Evolutionary conservation across 2,888 invertebrate genomes (phyloP), one percentile per base, ranked within the genome.

Genomic region (Melikaiella ostensackeni): DNA sequence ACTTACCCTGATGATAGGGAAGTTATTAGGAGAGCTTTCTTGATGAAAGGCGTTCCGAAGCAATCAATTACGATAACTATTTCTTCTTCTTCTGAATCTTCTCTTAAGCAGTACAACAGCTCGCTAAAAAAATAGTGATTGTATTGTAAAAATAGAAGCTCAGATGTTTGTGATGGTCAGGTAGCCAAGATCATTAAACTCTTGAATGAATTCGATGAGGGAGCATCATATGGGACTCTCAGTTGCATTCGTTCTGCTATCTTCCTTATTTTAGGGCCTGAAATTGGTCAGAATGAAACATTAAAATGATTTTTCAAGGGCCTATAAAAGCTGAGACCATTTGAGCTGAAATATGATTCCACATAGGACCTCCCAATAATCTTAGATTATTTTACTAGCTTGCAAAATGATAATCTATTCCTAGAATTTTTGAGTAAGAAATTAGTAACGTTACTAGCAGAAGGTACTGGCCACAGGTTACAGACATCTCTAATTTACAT

Each of bases 221-320:
- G 19, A 19, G 46, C 46, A 19, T 46, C 46, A 5, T 46, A 19
- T 46, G 19, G 46, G 6, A 46, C 46, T 46, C 46, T 38, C 2
- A 13, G 13, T 38, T 38, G 13, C 38, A 38, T 11, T 38, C 2
- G 7, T 13, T 38, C 38, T 2, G 11, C 11, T 38, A 38, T 13
- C 11, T 38, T 2, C 3, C 38, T 38, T 13, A 38, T 38, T 38
- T 38, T 13, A 38, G 13, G 0, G 3, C 38, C 46, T 46, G 0
- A 19, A 19, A 19, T 6, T 5, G 46, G 46, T 46, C 38, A 38
- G 2, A 38, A 38, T 38, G 6, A 61, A 1, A 38, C 35, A 1
- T 55, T 81, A 13, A 76, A 66, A 21, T 63, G 79, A 75, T 75
- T 79, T 66, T 79, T 78, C 11, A 74, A 61, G 5, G 76, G 78